Percentiles rank a stretch among this genome's conserved stretches.
Conservation (phyloP, 2,888 invertebrate species). For the Melieria crassipennis region DNA sequence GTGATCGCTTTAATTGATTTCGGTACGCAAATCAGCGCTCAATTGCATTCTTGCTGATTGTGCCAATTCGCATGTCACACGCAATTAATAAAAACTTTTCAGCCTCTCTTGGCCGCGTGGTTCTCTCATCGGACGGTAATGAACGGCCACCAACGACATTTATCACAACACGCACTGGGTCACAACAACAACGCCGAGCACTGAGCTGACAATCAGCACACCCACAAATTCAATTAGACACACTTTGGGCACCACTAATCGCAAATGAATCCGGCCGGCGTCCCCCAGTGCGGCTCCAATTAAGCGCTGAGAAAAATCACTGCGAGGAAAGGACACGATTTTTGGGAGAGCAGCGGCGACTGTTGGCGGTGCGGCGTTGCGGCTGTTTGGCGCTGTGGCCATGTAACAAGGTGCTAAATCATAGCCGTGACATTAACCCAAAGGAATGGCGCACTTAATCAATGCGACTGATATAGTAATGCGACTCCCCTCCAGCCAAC, state of each 20-base stretch:
- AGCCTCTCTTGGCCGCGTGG: constrained; percentile 1
- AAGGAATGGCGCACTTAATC: constrained; percentile 64
- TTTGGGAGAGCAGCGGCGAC: too few species aligned
- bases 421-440: constrained; percentile 64
- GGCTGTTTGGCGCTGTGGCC: constrained; percentile 43
- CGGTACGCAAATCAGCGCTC: too few species aligned
- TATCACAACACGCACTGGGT: constrained; percentile 56
- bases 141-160: constrained; percentile 1
- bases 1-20: too few species aligned
- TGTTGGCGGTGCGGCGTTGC: constrained; percentile 23
- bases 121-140: not conserved
- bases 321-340: too few species aligned
- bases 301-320: constrained; percentile 41
- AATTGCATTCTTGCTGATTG: too few species aligned
- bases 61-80: constrained; percentile 35
- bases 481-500: too few species aligned
- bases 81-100: constrained; percentile 38
- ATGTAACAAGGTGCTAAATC: constrained; percentile 64
- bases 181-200: constrained; percentile 7
- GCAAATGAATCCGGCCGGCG: constrained; percentile 38
- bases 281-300: constrained; percentile 46
- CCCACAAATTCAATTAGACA: constrained; percentile 62
- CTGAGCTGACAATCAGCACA: constrained; percentile 49
- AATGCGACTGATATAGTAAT: constrained; percentile 46
- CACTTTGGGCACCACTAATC: constrained; percentile 43